A percentile compares a stretch with the other conserved stretches of the same genome.
phyloP scores from a whole-genome alignment of 2,797 vertebrate genomes.

The Pseudochirops cupreus region DNA sequence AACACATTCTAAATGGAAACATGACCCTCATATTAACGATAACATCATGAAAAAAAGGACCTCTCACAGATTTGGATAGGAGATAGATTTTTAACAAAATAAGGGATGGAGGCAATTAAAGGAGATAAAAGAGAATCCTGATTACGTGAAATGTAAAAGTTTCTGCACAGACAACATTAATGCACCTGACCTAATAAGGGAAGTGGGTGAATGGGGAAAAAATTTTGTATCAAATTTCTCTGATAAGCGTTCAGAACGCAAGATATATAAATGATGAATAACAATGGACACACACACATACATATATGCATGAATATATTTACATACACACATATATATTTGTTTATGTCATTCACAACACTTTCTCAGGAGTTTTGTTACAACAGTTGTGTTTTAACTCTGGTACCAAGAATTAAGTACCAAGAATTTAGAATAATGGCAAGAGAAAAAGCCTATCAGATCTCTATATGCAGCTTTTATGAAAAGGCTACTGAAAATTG shows the following conservation, averaged over 20 bases:
- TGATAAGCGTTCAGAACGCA: not conserved
- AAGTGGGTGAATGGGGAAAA: not conserved
- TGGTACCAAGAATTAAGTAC: not conserved
- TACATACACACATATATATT: not conserved
- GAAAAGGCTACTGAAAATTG: not conserved
- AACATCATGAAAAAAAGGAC: not conserved
- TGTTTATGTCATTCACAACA: not conserved
- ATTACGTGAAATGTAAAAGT: not conserved
- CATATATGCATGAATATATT: too few species aligned
- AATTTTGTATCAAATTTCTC: not conserved
- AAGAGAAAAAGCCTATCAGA: not conserved
- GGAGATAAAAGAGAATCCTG: not conserved
- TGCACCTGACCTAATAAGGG: not conserved
- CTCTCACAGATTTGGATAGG: not conserved
- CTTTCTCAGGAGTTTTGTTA: not conserved
- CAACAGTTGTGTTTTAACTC: not conserved
- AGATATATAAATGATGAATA: not conserved
- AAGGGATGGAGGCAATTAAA: not conserved
- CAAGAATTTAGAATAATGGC: not conserved
- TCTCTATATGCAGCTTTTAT: not conserved
- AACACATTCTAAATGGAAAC: not conserved
- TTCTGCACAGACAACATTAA: not conserved
- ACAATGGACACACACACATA: not conserved
- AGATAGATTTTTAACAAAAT: not conserved
- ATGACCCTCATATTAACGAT: not conserved